Conservation (phyloP, 2,797 vertebrate genomes). For the Epinephelus awoara region DNA sequence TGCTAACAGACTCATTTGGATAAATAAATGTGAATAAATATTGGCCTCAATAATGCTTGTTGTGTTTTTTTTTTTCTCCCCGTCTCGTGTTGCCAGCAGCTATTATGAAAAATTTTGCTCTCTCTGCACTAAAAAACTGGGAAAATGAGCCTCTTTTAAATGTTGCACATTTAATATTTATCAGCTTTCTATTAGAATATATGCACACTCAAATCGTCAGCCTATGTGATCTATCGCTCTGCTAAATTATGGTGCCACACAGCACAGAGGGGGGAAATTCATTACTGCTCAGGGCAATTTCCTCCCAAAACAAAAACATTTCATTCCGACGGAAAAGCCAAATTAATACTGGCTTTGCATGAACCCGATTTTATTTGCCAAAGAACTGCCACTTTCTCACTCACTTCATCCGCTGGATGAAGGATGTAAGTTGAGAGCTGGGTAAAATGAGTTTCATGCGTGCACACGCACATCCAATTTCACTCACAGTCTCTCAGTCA, state of each 20-base stretch:
- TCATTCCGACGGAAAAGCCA: constrained; percentile 86
- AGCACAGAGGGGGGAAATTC: constrained; percentile 83
- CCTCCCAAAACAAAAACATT: constrained; percentile 90
- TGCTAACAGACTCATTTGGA: constrained; percentile 81
- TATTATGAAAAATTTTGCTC: constrained; percentile 79
- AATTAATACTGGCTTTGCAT: constrained; percentile 88
- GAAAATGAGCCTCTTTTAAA: constrained; percentile 87
- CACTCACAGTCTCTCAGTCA: constrained; percentile 54
- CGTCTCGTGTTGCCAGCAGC: constrained; percentile 75
- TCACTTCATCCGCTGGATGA: constrained; percentile 80
- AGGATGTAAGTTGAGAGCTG: constrained; percentile 78
- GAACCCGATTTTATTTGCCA: constrained; percentile 87
- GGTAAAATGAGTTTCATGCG: constrained; percentile 83
- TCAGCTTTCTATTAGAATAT: constrained; percentile 88
- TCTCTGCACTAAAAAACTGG: constrained; percentile 80
- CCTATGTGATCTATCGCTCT: constrained; percentile 87
- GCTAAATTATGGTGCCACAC: constrained; percentile 87
- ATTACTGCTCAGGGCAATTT: constrained; percentile 89
- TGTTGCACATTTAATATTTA: constrained; percentile 88
- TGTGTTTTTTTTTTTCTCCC: constrained; percentile 44
- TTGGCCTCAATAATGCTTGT: constrained; percentile 68
- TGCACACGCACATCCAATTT: constrained; percentile 76
- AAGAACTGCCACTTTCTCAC: constrained; percentile 83
- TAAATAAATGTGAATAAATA: constrained; percentile 79
- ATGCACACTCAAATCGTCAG: constrained; percentile 86